These are phyloP conservation scores for Tyrannus savana DNA, from an alignment of 2,113 vertebrate species.

Conservation along the genomic window DNA sequence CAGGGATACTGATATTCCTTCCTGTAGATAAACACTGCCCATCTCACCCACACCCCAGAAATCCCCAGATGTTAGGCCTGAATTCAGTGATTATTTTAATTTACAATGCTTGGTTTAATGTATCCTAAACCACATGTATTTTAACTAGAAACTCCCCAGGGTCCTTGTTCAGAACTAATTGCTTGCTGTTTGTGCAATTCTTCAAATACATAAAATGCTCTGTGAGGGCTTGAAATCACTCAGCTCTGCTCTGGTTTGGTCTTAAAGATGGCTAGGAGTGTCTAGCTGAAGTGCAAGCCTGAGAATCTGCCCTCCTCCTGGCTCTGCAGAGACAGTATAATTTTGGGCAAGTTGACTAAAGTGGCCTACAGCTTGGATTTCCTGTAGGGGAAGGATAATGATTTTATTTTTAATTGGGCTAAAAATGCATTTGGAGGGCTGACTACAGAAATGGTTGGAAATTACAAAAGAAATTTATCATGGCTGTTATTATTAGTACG, in stretches of 20 bases:
- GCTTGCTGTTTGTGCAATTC: conserved; percentile 42
- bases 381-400: background rate
- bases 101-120: conserved; percentile 8
- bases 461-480: conserved; percentile 6
- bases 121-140: conserved; percentile 12
- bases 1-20: background rate
- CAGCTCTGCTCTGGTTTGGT: background rate
- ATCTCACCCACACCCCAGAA: background rate
- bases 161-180: conserved; percentile 36
- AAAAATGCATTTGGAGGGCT: background rate
- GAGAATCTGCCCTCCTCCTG: background rate
- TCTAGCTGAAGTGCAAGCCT: background rate
- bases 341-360: conserved; percentile 10
- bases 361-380: conserved; percentile 24
- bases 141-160: conserved; percentile 36
- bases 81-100: conserved; percentile 20
- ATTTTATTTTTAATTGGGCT: conserved; percentile 53
- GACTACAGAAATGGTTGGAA: background rate
- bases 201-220: conserved; percentile 35
- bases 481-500: conserved; percentile 20
- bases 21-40: background rate
- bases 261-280: background rate
- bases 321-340: background rate
- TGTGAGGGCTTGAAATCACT: background rate
- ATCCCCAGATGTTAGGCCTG: background rate